A percentile compares a stretch with the other conserved stretches of the same genome.
Conservation (phyloP, 2,888 invertebrate genomes). For the Stictocephala bisonia region DNA sequence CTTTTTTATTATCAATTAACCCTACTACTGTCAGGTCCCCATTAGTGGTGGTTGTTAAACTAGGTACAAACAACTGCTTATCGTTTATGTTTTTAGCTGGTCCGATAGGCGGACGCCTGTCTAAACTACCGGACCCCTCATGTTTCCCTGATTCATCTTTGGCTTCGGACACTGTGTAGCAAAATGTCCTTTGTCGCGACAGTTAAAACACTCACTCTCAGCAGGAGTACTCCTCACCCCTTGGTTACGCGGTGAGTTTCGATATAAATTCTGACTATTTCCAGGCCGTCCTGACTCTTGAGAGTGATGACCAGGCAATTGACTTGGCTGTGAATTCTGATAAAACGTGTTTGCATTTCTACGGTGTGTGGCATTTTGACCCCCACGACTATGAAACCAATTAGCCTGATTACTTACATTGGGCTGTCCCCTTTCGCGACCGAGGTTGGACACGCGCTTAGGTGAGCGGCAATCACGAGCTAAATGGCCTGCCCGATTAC, state of each 20-base stretch:
- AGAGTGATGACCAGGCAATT: neutral
- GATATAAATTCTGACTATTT: no score
- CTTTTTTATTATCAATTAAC: slow-evolving; percentile 5
- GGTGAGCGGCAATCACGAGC: neutral
- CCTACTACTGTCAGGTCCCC: slow-evolving; percentile 18
- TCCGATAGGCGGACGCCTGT: slow-evolving; percentile 3
- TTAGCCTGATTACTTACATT: no score
- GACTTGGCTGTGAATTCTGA: neutral
- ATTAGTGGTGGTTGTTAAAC: neutral
- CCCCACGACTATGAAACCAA: no score
- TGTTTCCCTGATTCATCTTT: neutral
- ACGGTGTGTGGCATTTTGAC: no score
- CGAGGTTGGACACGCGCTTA: no score
- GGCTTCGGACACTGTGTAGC: neutral
- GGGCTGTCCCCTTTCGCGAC: neutral
- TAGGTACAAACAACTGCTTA: neutral
- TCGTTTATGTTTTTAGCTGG: neutral
- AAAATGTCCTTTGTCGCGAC: neutral
- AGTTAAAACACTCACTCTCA: neutral
- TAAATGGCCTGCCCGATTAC: neutral
- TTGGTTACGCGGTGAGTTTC: neutral
- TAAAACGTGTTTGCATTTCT: no score
- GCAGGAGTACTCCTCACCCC: neutral
- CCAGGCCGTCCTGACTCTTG: neutral
- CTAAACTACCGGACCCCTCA: neutral